A percentile compares a stretch with the other conserved stretches of the same genome.
Conservation (phyloP, 2,113 vertebrate genomes). For the Megaceryle torquata region DNA sequence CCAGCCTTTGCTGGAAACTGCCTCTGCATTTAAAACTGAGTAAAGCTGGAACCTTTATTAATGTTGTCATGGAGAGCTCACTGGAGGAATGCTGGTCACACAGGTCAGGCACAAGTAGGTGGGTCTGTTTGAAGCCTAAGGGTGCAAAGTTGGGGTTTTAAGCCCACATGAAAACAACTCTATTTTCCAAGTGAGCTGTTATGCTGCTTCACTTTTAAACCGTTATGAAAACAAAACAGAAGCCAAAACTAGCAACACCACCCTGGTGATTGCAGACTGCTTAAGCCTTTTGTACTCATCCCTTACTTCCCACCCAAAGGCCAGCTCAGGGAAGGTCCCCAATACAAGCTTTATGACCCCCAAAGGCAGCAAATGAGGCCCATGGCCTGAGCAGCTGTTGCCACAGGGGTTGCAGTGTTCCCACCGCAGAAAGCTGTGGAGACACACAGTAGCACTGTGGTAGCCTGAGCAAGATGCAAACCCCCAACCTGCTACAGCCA, state of each 20-base stretch:
- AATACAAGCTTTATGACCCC: accelerated
- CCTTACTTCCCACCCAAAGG: background rate
- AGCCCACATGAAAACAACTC: background rate
- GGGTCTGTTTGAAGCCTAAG: background rate
- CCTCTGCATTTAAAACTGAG: background rate
- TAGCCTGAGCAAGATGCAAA: background rate
- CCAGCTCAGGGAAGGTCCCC: accelerated
- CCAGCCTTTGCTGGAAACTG: too few species aligned
- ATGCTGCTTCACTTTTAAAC: background rate
- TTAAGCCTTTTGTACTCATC: background rate
- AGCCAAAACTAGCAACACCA: background rate
- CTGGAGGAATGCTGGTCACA: accelerated
- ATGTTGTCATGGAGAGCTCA: accelerated
- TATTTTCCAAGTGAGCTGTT: background rate
- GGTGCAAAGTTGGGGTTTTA: background rate
- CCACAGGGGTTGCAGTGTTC: background rate
- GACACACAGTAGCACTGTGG: accelerated
- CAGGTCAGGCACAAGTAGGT: background rate
- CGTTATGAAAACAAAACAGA: background rate
- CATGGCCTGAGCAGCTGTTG: accelerated
- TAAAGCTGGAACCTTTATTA: background rate
- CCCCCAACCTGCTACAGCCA: background rate
- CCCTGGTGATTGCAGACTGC: accelerated
- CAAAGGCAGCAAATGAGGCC: accelerated
- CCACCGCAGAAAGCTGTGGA: accelerated